These are phyloP conservation scores for Narcine bancroftii DNA, from an alignment of 2,113 vertebrate genomes.

Conservation along the genomic window DNA sequence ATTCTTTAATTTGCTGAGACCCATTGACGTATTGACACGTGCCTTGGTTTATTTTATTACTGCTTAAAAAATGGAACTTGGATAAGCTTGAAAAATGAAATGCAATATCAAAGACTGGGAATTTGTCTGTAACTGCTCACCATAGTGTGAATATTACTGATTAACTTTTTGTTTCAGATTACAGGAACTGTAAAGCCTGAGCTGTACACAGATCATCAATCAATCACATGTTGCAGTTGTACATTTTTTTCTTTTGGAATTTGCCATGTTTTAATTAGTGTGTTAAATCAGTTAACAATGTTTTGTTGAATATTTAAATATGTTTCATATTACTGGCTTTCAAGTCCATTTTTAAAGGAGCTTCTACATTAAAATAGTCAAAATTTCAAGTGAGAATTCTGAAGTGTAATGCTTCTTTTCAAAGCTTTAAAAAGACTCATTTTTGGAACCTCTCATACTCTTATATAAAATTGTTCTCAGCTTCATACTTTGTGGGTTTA, in stretches of 20 bases:
- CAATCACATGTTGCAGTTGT: background rate
- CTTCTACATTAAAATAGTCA: background rate
- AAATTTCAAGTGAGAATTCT: background rate
- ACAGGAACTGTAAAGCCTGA: conserved; percentile 27
- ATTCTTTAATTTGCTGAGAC: background rate
- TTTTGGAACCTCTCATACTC: background rate
- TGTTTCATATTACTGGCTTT: background rate
- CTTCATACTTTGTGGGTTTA: background rate
- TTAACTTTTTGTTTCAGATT: conserved; percentile 25
- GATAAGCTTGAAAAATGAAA: conserved; percentile 5
- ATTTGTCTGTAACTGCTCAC: conserved; percentile 23
- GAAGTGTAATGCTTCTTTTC: background rate
- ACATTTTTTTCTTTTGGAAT: background rate
- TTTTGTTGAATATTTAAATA: background rate
- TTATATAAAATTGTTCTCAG: background rate
- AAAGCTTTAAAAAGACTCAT: background rate
- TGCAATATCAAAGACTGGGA: background rate
- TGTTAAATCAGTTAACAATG: background rate
- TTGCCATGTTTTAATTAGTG: background rate
- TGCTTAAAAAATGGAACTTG: background rate
- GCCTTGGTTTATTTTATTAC: background rate
- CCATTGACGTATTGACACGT: background rate
- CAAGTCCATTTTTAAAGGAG: background rate
- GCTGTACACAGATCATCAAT: conserved; percentile 17
- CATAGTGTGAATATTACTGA: conserved; percentile 31